phyloP scores from a whole-genome alignment of 1,140 invertebrate genomes.

The Lepidurus apus region DNA sequence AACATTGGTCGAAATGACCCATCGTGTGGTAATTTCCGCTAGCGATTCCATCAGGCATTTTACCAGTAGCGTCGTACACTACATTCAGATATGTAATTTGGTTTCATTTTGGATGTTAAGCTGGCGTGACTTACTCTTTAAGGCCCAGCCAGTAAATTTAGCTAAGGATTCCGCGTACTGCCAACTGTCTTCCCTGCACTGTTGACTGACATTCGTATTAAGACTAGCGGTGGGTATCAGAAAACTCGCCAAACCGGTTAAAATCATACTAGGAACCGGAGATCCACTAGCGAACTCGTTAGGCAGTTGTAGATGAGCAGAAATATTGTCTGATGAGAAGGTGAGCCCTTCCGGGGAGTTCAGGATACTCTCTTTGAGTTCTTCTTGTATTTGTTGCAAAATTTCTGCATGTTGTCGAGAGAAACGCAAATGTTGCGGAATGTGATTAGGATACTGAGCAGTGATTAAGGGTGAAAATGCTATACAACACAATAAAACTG shows the following conservation, averaged over 20 bases:
- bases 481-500: not conserved
- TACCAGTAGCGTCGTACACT: slow-evolving; percentile 24
- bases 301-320: not conserved
- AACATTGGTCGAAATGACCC: slow-evolving; percentile 32
- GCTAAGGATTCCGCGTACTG: not conserved
- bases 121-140: slow-evolving; percentile 18
- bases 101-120: not conserved
- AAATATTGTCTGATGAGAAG: too few relatives aligned
- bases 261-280: not conserved
- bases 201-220: slow-evolving; percentile 15
- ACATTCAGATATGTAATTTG: not conserved
- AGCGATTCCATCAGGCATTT: slow-evolving; percentile 20
- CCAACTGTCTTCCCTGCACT: slow-evolving; percentile 28
- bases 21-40: slow-evolving; percentile 22
- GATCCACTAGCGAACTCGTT: not conserved
- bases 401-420: not conserved
- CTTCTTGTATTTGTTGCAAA: not conserved
- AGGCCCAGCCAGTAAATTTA: not conserved
- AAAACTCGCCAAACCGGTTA: not conserved
- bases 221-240: not conserved
- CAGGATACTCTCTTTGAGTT: not conserved
- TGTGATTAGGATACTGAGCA: not conserved
- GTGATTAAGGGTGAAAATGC: not conserved
- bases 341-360: too few relatives aligned
- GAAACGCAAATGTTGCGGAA: not conserved